A percentile compares a stretch with the other conserved stretches of the same genome.
Conservation (phyloP, 2,113 vertebrate genomes). For the Chascanopsetta lugubris region DNA sequence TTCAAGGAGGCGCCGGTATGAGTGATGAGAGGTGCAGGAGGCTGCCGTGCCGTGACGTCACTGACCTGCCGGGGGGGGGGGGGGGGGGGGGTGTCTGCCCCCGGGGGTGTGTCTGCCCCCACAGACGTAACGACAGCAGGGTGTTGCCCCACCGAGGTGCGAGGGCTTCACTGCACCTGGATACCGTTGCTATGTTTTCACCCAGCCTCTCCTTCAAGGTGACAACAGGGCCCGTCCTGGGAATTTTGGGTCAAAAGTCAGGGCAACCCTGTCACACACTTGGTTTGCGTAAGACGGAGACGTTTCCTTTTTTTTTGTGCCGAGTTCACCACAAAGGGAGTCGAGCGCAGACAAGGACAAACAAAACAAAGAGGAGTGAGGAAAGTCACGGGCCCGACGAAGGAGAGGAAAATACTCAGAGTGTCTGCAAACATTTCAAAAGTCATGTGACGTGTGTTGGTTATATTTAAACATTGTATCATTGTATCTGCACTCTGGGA, state of each 20-base stretch:
- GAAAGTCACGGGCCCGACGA: background rate
- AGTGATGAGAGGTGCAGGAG: constrained; percentile 13
- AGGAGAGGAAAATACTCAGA: constrained; percentile 1
- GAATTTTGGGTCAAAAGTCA: constrained; percentile 60
- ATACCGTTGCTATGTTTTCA: constrained; percentile 69
- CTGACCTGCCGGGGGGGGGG: constrained; percentile 15
- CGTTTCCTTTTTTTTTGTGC: constrained; percentile 38
- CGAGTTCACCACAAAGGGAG: background rate
- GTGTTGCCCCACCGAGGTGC: constrained; percentile 32
- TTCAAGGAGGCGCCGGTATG: constrained; percentile 1
- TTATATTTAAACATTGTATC: too few relatives aligned
- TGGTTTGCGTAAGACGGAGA: constrained; percentile 35
- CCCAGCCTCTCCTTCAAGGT: constrained; percentile 30
- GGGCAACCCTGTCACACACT: constrained; percentile 41
- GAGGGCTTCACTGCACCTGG: constrained; percentile 29
- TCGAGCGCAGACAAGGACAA: background rate
- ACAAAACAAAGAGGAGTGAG: background rate
- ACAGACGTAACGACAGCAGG: background rate
- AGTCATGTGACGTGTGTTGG: background rate
- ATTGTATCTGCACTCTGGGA: too few relatives aligned
- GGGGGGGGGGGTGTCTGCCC: constrained; percentile 6
- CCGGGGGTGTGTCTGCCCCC: constrained; percentile 14
- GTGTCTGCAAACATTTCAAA: constrained; percentile 10
- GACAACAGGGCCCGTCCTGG: constrained; percentile 60
- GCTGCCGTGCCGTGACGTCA: constrained; percentile 28